Evolutionary conservation across 2,888 invertebrate species (phyloP).

Genomic region (Mycogona germanica): DNA sequence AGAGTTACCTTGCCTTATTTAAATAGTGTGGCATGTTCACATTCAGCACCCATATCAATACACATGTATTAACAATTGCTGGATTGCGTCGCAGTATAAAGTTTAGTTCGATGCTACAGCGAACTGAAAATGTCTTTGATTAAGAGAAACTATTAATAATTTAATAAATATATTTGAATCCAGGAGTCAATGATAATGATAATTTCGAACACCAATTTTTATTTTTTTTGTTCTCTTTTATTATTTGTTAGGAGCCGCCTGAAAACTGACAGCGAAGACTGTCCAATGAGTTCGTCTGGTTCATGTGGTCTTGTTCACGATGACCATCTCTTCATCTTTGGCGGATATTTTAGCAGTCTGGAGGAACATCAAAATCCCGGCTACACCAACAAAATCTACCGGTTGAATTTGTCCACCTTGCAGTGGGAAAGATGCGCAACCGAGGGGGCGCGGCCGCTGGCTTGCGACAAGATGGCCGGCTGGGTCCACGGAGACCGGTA

Average conservation of each 20-base stretch:
- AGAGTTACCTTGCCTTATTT: too few species aligned
- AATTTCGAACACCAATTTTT: too few species aligned
- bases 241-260: conserved; percentile 1
- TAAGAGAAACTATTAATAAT: too few species aligned
- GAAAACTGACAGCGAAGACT: conserved; percentile 19
- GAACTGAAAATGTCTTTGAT: too few species aligned
- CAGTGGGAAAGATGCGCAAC: conserved; percentile 27
- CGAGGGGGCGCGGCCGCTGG: conserved; percentile 19
- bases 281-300: conserved; percentile 31
- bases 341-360: conserved; percentile 27
- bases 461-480: conserved; percentile 25
- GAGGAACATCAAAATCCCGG: conserved; percentile 7
- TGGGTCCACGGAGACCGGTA: conserved; percentile 24
- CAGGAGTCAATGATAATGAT: background rate
- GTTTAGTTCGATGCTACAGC: too few species aligned
- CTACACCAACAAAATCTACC: conserved; percentile 28
- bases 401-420: conserved; percentile 28
- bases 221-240: too few species aligned
- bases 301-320: conserved; percentile 28
- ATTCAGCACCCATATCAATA: too few species aligned
- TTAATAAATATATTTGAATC: conserved; percentile 17
- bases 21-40: too few species aligned
- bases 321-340: conserved; percentile 30
- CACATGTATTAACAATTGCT: too few species aligned
- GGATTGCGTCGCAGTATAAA: too few species aligned